These are phyloP conservation scores for Delichon dasypus DNA, from an alignment of 2,797 vertebrate genomes.

Conservation along the genomic window DNA sequence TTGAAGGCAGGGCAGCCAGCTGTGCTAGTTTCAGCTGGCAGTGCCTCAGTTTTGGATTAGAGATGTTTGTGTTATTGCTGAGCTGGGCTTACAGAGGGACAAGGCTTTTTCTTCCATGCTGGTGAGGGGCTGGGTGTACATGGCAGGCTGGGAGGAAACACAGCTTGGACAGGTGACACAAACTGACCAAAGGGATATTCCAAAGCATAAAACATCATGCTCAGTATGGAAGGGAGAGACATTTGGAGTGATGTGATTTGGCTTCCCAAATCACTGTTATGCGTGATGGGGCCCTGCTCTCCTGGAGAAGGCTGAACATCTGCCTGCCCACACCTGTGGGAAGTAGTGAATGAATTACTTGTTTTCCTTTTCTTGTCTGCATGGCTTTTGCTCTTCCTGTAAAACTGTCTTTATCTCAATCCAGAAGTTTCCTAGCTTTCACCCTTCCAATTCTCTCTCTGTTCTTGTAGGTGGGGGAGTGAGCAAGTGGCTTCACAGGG, in stretches of 20 bases:
- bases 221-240: not conserved
- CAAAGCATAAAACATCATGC: not conserved
- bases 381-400: not conserved
- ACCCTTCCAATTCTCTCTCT: not conserved
- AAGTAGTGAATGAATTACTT: not conserved
- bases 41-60: not conserved
- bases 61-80: not conserved
- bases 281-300: not conserved
- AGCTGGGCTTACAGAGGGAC: not conserved
- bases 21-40: not conserved
- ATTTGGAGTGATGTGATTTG: not conserved
- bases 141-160: not conserved
- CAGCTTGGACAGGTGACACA: not conserved
- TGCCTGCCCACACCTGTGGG: not conserved
- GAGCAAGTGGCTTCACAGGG: not conserved
- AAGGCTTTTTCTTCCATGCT: not conserved
- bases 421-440: not conserved
- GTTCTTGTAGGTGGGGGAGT: not conserved
- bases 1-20: rapidly evolving
- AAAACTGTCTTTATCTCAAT: not conserved
- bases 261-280: not conserved
- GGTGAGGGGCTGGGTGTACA: not conserved
- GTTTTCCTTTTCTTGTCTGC: not conserved
- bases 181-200: not conserved
- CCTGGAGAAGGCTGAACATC: not conserved